Percentiles rank a stretch among this genome's conserved stretches.
Conservation (phyloP, 2,113 vertebrate species). For the Atherinomorus stipes region DNA sequence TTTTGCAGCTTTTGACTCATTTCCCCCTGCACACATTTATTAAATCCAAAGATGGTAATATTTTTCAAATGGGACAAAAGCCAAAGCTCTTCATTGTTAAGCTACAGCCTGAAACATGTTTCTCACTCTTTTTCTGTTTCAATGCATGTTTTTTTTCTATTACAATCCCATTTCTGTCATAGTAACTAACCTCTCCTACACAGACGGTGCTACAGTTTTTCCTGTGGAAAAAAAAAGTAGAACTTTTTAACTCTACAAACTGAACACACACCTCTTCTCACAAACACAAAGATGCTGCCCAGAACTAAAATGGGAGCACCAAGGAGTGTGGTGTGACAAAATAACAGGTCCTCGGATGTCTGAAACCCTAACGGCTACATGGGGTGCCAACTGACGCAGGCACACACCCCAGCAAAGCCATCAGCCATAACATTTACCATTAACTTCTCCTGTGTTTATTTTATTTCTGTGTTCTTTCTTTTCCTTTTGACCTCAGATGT, state of each 20-base stretch:
- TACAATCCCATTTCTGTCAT: slow-evolving; percentile 26
- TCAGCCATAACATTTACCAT: slow-evolving; percentile 77
- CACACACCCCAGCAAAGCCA: slow-evolving; percentile 56
- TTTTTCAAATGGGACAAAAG: slow-evolving; percentile 18
- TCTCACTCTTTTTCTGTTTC: not conserved
- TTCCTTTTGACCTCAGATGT: slow-evolving; percentile 44
- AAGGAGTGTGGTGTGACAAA: slow-evolving; percentile 48
- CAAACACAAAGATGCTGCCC: slow-evolving; percentile 24
- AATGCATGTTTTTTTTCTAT: slow-evolving; percentile 27
- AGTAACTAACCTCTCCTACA: slow-evolving; percentile 31
- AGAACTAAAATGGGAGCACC: slow-evolving; percentile 37
- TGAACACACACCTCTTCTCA: slow-evolving; percentile 11
- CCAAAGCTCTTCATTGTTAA: slow-evolving; percentile 44
- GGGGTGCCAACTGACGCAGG: slow-evolving; percentile 60
- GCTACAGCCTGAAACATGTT: slow-evolving; percentile 12
- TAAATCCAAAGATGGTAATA: slow-evolving; percentile 39
- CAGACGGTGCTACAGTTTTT: slow-evolving; percentile 1
- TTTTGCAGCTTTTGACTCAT: slow-evolving; percentile 40
- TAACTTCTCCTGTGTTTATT: slow-evolving; percentile 59
- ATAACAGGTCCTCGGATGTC: slow-evolving; percentile 58
- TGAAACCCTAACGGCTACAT: slow-evolving; percentile 56
- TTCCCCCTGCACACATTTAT: slow-evolving; percentile 27
- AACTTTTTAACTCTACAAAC: slow-evolving; percentile 13
- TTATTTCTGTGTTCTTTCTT: slow-evolving; percentile 31
- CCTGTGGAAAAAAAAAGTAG: slow-evolving; percentile 12